A percentile compares a stretch with the other conserved stretches of the same genome.
Evolutionary conservation across 2,797 vertebrate genomes (phyloP).

Genomic region (Manis javanica): DNA sequence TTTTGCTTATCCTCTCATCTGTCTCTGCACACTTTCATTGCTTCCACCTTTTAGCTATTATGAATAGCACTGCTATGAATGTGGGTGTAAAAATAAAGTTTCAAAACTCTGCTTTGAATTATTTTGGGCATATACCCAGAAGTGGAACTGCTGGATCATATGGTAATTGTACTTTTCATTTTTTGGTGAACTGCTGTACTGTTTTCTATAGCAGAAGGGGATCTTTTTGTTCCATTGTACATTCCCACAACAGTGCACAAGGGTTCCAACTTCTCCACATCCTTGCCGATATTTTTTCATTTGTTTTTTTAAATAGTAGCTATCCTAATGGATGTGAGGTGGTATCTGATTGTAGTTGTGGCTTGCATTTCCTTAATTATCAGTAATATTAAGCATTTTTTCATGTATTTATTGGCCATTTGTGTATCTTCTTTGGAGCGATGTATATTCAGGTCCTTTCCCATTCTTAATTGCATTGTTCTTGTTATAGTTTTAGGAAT

Average conservation of each 20-base stretch:
- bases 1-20: background rate
- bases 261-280: background rate
- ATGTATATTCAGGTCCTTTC: background rate
- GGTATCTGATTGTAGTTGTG: background rate
- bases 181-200: background rate
- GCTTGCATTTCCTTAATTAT: background rate
- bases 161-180: background rate
- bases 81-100: background rate
- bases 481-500: background rate
- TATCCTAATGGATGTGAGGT: background rate
- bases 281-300: background rate
- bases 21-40: background rate
- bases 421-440: background rate
- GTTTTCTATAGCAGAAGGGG: background rate
- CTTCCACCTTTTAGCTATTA: background rate
- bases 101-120: background rate
- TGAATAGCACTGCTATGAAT: background rate
- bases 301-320: background rate
- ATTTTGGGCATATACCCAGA: background rate
- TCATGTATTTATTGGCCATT: background rate
- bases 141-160: background rate
- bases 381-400: background rate
- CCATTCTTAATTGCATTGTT: background rate
- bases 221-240: background rate
- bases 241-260: background rate